Evolutionary conservation across 2,888 invertebrate genomes (phyloP).

Genomic region (Acleris holmiana): DNA sequence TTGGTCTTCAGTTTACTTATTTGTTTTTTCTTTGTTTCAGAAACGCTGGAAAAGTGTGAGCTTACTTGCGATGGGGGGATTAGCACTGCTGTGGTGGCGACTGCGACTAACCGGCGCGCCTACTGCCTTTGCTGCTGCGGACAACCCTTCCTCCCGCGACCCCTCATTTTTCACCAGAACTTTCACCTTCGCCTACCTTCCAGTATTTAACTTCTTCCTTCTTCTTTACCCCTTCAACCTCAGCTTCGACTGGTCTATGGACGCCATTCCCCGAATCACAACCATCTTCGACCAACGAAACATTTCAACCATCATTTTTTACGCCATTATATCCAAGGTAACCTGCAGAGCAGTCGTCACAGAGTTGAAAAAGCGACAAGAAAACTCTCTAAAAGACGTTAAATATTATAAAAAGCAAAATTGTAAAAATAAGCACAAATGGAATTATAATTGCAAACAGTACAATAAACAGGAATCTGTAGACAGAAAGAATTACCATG

Average conservation of each 20-base stretch:
- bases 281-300: constrained; percentile 92
- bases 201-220: constrained; percentile 94
- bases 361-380: constrained; percentile 69
- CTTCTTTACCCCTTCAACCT: constrained; percentile 93
- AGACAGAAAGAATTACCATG: constrained; percentile 70
- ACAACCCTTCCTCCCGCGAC: constrained; percentile 97
- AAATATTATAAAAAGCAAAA: constrained; percentile 74
- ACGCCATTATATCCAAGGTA: constrained; percentile 81
- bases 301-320: constrained; percentile 90
- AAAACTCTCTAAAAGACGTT: constrained; percentile 59
- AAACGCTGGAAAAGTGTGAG: constrained; percentile 89
- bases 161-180: constrained; percentile 91
- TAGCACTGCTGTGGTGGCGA: constrained; percentile 89
- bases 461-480: constrained; percentile 70
- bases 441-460: constrained; percentile 73
- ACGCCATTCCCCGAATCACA: constrained; percentile 94
- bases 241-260: constrained; percentile 99
- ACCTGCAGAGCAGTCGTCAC: constrained; percentile 68
- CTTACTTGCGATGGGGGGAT: constrained; percentile 87
- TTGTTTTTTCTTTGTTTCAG: constrained; percentile 81
- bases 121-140: constrained; percentile 95
- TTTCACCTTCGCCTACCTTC: constrained; percentile 96
- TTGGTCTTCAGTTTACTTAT: background rate
- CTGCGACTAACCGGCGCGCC: constrained; percentile 90
- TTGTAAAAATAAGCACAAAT: constrained; percentile 73